Percentiles rank a stretch among this genome's conserved stretches.
phyloP scores from a whole-genome alignment of 2,113 vertebrate species.

The Paralichthys olivaceus region DNA sequence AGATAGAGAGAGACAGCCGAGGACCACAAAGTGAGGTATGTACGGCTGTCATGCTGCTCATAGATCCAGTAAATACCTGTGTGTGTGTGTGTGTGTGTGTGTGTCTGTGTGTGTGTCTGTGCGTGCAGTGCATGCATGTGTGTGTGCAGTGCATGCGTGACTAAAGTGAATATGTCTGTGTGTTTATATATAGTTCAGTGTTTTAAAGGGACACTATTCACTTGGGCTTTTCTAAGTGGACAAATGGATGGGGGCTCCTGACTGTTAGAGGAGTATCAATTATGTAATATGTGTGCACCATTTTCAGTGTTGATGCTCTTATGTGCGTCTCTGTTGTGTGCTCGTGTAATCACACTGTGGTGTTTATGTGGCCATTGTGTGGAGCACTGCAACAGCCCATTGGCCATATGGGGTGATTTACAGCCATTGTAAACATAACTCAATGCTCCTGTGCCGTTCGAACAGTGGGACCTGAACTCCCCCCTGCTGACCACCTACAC shows the following conservation, averaged over 20 bases:
- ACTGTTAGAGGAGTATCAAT: constrained; percentile 64
- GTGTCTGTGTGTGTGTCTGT: constrained; percentile 38
- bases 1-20: constrained; percentile 59
- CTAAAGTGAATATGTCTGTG: constrained; percentile 40
- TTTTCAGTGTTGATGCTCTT: constrained; percentile 49
- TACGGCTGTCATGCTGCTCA: constrained; percentile 60
- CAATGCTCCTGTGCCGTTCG: constrained; percentile 19
- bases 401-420: constrained; percentile 64
- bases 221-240: constrained; percentile 53
- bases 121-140: constrained; percentile 10
- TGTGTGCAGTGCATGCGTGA: constrained; percentile 44
- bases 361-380: constrained; percentile 71
- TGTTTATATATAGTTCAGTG: constrained; percentile 58
- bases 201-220: constrained; percentile 37
- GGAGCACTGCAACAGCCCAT: constrained; percentile 32
- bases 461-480: constrained; percentile 9
- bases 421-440: constrained; percentile 55
- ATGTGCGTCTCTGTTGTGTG: constrained; percentile 27
- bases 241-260: constrained; percentile 61
- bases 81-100: constrained; percentile 29
- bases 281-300: constrained; percentile 74
- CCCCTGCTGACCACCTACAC: neutral
- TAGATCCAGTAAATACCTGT: constrained; percentile 46
- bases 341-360: constrained; percentile 52
- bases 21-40: constrained; percentile 80